Conservation (phyloP, 2,113 vertebrate genomes). For the Morone chrysops region DNA sequence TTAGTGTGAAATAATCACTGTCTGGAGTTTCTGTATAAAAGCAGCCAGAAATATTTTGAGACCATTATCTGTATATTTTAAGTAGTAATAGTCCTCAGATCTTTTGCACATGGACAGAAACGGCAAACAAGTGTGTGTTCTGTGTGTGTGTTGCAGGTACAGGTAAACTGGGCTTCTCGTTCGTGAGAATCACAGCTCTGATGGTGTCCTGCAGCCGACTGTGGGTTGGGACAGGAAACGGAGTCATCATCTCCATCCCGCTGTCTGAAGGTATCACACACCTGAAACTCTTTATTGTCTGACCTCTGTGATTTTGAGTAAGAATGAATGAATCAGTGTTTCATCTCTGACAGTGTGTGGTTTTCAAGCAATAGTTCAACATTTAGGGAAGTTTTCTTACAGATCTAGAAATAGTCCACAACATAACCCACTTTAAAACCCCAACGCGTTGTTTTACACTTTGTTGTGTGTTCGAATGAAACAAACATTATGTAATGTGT, state of each 20-base stretch:
- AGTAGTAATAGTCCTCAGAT: neutral
- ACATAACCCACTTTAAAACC: too few species aligned
- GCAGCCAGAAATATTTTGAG: neutral
- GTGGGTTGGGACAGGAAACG: slow-evolving; percentile 98
- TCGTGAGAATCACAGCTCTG: slow-evolving; percentile 96
- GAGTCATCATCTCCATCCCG: slow-evolving; percentile 98
- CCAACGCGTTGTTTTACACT: too few species aligned
- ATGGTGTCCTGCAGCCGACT: slow-evolving; percentile 95
- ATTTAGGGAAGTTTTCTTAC: too few species aligned
- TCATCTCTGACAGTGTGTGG: too few species aligned
- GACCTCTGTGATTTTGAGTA: neutral
- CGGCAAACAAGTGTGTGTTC: neutral
- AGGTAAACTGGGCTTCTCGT: slow-evolving; percentile 97
- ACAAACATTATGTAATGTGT: too few species aligned
- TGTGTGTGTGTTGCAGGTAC: slow-evolving; percentile 86
- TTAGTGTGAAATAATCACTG: too few species aligned
- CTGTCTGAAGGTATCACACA: slow-evolving; percentile 92
- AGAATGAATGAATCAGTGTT: neutral
- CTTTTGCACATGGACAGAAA: neutral
- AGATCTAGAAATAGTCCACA: too few species aligned
- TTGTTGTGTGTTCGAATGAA: too few species aligned
- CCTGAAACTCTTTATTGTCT: neutral
- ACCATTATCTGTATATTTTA: neutral
- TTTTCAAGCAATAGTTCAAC: too few species aligned
- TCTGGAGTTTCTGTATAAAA: neutral